These are phyloP conservation scores for Dryas iulia DNA, from an alignment of 1,140 invertebrate species.

Conservation along the genomic window DNA sequence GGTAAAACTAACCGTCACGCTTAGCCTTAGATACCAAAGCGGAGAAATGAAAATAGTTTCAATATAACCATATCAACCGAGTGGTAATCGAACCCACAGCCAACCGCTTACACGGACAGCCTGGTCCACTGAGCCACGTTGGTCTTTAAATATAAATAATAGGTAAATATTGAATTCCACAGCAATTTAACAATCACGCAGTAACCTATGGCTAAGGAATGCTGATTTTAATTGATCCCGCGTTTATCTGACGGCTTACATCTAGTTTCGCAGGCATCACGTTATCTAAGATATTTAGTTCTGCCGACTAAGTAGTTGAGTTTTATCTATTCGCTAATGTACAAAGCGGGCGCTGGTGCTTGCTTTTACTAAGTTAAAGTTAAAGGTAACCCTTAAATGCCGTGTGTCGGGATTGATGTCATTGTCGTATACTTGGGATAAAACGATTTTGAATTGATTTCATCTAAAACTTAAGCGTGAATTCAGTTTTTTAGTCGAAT, in stretches of 20 bases:
- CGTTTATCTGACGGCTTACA: background rate
- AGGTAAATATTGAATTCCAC: background rate
- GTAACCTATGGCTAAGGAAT: background rate
- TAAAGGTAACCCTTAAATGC: background rate
- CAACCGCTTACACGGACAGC: too few relatives aligned
- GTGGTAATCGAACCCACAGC: too few relatives aligned
- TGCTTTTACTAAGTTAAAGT: background rate
- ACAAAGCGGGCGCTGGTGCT: background rate
- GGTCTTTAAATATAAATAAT: too few relatives aligned
- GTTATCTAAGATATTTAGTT: constrained; percentile 11
- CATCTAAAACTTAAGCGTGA: too few relatives aligned
- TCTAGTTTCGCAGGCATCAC: background rate
- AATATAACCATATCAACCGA: too few relatives aligned
- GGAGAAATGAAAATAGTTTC: too few relatives aligned
- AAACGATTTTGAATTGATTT: too few relatives aligned
- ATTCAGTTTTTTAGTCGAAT: too few relatives aligned
- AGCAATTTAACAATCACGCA: constrained; percentile 1
- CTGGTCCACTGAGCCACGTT: too few relatives aligned
- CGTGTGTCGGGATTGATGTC: background rate
- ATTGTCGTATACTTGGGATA: background rate
- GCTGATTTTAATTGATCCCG: constrained; percentile 18
- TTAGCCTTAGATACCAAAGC: too few relatives aligned
- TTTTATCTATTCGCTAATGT: constrained; percentile 3
- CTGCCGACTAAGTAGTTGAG: constrained; percentile 12
- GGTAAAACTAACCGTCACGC: too few relatives aligned